Conservation (phyloP, 2,888 invertebrate genomes). For the Meiosimyza decipiens region DNA sequence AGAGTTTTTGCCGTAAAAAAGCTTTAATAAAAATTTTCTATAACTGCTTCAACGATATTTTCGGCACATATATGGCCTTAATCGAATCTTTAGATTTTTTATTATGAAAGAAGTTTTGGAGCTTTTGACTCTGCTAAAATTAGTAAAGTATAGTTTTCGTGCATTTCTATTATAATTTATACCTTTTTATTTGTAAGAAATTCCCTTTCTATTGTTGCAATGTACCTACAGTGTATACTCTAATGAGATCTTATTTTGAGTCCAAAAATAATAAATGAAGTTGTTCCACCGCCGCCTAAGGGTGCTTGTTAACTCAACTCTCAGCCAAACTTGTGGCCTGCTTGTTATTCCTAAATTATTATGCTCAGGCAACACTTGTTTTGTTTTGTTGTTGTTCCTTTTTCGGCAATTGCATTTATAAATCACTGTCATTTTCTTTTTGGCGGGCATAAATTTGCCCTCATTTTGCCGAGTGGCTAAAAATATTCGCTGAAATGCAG, state of each 20-base stretch:
- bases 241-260: too few relatives aligned
- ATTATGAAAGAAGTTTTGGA: too few relatives aligned
- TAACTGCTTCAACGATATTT: too few relatives aligned
- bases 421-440: conserved; percentile 33
- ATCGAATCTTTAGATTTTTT: too few relatives aligned
- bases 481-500: background rate
- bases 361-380: conserved; percentile 11
- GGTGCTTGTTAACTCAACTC: conserved; percentile 30
- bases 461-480: conserved; percentile 21
- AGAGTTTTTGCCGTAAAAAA: too few relatives aligned
- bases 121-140: too few relatives aligned
- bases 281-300: conserved; percentile 22
- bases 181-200: background rate
- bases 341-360: conserved; percentile 28
- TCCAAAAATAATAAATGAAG: background rate
- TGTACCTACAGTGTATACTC: too few relatives aligned
- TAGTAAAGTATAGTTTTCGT: background rate
- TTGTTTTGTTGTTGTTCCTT: background rate
- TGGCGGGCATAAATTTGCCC: conserved; percentile 31
- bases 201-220: too few relatives aligned
- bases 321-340: background rate
- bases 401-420: conserved; percentile 34
- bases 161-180: background rate
- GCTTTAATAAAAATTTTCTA: too few relatives aligned
- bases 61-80: too few relatives aligned